phyloP scores from a whole-genome alignment of 2,797 vertebrate genomes.

The Mormyrops attenuatus region DNA sequence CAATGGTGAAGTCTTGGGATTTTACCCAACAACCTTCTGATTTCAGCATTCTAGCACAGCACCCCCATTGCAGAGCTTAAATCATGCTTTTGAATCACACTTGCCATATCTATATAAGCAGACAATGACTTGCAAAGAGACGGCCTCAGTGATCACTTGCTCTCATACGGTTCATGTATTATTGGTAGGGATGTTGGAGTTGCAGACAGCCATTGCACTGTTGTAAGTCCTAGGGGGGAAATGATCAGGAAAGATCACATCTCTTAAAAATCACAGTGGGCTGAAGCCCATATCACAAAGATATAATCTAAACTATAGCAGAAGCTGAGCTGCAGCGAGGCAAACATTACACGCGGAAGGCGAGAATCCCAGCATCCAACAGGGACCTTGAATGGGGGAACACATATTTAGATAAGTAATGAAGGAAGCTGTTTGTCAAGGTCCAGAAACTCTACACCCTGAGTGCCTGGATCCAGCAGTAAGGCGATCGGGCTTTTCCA shows the following conservation, averaged over 20 bases:
- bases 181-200: not conserved
- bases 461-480: conserved; percentile 1
- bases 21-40: not conserved
- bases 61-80: not conserved
- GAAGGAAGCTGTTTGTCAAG: not conserved
- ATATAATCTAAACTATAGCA: not conserved
- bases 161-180: not conserved
- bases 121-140: not conserved
- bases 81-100: not conserved
- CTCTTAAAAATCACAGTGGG: not conserved
- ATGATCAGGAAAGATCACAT: not conserved
- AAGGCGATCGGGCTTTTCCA: not conserved
- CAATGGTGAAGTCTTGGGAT: not conserved
- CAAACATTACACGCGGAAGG: not conserved
- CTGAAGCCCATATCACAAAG: not conserved
- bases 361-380: not conserved
- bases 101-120: not conserved
- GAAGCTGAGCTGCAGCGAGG: not conserved
- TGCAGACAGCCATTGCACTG: not conserved
- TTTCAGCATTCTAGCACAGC: not conserved
- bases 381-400: not conserved
- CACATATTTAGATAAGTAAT: not conserved
- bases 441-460: not conserved
- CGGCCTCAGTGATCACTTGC: not conserved
- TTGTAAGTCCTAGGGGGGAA: not conserved